A percentile compares a stretch with the other conserved stretches of the same genome.
These are phyloP conservation scores for Lutjanus argentimaculatus DNA, from an alignment of 2,797 vertebrate species.

Conservation along the genomic window DNA sequence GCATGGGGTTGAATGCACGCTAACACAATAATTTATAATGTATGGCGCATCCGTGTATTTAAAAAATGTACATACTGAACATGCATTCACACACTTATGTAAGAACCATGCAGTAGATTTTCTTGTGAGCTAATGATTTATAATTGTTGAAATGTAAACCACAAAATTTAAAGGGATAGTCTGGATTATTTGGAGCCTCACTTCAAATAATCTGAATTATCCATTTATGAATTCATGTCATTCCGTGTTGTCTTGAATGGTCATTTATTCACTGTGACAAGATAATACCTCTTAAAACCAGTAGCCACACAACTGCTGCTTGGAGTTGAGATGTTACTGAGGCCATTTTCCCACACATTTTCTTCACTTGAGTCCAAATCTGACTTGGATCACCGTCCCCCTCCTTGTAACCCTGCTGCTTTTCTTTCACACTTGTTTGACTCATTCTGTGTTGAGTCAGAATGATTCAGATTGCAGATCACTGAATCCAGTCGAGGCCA, in stretches of 20 bases:
- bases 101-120: neutral
- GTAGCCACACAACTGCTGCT: neutral
- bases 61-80: neutral
- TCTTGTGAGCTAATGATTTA: neutral
- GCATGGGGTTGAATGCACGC: neutral
- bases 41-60: neutral
- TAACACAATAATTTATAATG: neutral
- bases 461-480: slow-evolving; percentile 40
- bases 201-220: no score
- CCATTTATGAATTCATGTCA: neutral
- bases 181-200: no score
- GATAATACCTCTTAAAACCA: neutral
- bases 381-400: neutral
- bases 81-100: neutral
- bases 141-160: neutral
- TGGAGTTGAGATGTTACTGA: neutral
- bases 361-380: neutral
- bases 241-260: neutral
- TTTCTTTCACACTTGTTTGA: slow-evolving; percentile 37
- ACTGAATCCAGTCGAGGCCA: slow-evolving; percentile 19
- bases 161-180: no score
- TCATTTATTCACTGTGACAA: slow-evolving; percentile 18
- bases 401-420: slow-evolving; percentile 2
- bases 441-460: slow-evolving; percentile 41
- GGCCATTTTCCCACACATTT: slow-evolving; percentile 3